Conservation (phyloP, 2,888 invertebrate genomes). For the Psylliodes chrysocephalus region DNA sequence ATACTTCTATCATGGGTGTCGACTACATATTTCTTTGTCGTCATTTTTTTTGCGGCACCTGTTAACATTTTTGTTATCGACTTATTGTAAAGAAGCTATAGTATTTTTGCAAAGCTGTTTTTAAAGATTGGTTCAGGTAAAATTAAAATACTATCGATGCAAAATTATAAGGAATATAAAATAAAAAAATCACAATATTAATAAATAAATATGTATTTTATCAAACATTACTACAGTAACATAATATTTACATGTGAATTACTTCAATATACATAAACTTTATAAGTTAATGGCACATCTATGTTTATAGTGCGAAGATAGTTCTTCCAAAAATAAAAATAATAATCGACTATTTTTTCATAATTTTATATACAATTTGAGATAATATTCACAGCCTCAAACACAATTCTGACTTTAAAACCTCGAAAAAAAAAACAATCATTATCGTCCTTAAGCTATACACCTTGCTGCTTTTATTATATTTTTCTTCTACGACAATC, state of each 20-base stretch:
- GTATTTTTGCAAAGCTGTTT: too few relatives aligned
- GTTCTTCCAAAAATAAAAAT: constrained; percentile 50
- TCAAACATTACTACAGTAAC: constrained; percentile 57
- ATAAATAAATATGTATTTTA: constrained; percentile 60
- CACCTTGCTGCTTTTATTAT: constrained; percentile 41
- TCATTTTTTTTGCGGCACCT: too few relatives aligned
- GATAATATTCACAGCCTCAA: constrained; percentile 60
- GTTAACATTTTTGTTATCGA: too few relatives aligned
- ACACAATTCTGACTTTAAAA: constrained; percentile 52
- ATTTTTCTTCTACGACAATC: constrained; percentile 9
- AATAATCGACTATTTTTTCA: constrained; percentile 36
- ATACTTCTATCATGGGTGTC: too few relatives aligned
- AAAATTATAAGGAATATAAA: not conserved
- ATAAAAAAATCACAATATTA: constrained; percentile 32
- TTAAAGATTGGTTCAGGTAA: too few relatives aligned
- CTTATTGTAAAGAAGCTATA: too few relatives aligned
- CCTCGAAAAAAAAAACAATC: constrained; percentile 34
- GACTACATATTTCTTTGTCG: too few relatives aligned
- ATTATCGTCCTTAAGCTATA: constrained; percentile 24
- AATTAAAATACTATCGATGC: too few relatives aligned
- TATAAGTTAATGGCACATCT: constrained; percentile 59
- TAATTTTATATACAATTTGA: constrained; percentile 50
- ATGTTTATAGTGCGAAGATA: constrained; percentile 53
- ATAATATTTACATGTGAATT: constrained; percentile 55
- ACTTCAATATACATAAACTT: constrained; percentile 52